Evolutionary conservation across 92 coral and sea anemone species (phyloP).

Genomic region (Virgularia gustaviana): DNA sequence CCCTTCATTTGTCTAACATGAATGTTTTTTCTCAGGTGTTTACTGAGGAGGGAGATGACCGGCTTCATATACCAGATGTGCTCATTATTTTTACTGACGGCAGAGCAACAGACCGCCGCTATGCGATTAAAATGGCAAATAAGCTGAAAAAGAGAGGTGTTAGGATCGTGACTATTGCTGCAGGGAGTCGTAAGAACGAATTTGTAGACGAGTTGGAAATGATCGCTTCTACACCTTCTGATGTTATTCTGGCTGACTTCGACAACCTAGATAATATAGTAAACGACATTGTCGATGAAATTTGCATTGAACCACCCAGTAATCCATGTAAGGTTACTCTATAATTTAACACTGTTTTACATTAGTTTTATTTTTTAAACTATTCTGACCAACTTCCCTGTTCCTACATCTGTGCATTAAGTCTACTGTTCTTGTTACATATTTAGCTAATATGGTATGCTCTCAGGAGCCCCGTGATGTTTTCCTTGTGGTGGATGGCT

Average conservation of each 20-base stretch:
- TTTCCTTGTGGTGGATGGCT: slow-evolving; percentile 29
- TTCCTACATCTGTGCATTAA: neutral
- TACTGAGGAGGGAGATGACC: slow-evolving; percentile 13
- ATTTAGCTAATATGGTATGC: slow-evolving; percentile 16
- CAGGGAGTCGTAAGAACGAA: neutral
- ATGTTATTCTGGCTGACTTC: slow-evolving; percentile 30
- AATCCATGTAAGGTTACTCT: slow-evolving; percentile 6
- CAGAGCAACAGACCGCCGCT: slow-evolving; percentile 12
- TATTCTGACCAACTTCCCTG: neutral
- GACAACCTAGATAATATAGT: slow-evolving; percentile 16
- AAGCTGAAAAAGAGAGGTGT: slow-evolving; percentile 20
- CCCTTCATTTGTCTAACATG: neutral
- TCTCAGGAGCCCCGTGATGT: slow-evolving; percentile 36
- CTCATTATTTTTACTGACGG: slow-evolving; percentile 31
- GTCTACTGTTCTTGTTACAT: neutral
- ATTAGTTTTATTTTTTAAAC: neutral
- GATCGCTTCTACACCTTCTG: slow-evolving; percentile 12
- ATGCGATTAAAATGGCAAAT: neutral
- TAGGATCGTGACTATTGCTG: slow-evolving; percentile 26
- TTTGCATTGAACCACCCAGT: slow-evolving; percentile 11
- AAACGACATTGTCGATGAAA: slow-evolving; percentile 23
- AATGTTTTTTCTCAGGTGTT: slow-evolving; percentile 8
- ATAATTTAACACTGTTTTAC: neutral
- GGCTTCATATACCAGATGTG: slow-evolving; percentile 12
- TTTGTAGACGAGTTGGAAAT: slow-evolving; percentile 7